These are phyloP conservation scores for Dysdera silvatica DNA, from an alignment of 1,140 invertebrate genomes.

Conservation along the genomic window DNA sequence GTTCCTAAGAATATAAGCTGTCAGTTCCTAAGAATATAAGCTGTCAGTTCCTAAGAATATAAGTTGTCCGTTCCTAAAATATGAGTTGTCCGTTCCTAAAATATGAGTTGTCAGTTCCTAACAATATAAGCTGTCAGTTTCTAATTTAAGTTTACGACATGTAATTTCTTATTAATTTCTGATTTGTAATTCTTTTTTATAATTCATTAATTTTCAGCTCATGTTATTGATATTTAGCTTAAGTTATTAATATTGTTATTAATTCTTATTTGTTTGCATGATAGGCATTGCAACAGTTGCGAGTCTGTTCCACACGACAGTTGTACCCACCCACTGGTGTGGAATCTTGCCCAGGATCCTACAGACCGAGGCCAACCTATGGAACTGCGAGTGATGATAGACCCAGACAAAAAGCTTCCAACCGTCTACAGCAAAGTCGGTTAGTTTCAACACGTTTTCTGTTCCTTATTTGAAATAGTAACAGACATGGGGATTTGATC, in stretches of 20 bases:
- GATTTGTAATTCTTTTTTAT: background rate
- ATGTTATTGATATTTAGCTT: background rate
- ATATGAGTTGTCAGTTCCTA: too few species aligned
- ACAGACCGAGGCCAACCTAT: conserved; percentile 22
- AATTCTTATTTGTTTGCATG: background rate
- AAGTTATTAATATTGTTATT: background rate
- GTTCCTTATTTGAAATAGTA: too few species aligned
- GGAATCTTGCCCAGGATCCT: conserved; percentile 20
- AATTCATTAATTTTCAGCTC: background rate
- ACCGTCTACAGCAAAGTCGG: conserved; percentile 34
- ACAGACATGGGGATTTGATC: too few species aligned
- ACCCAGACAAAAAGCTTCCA: conserved; percentile 22
- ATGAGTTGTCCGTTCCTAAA: too few species aligned
- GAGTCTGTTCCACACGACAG: too few species aligned
- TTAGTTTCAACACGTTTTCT: conserved; percentile 21
- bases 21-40: too few species aligned
- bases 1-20: too few species aligned
- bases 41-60: too few species aligned
- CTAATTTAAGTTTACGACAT: too few species aligned
- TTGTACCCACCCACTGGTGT: conserved; percentile 11
- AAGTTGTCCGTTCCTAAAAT: too few species aligned
- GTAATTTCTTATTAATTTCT: background rate
- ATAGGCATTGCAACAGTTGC: conserved; percentile 13
- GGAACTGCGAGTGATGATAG: conserved; percentile 33
- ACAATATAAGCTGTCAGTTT: too few species aligned